phyloP scores from a whole-genome alignment of 2,113 vertebrate species.

The Platysteira castanea region DNA sequence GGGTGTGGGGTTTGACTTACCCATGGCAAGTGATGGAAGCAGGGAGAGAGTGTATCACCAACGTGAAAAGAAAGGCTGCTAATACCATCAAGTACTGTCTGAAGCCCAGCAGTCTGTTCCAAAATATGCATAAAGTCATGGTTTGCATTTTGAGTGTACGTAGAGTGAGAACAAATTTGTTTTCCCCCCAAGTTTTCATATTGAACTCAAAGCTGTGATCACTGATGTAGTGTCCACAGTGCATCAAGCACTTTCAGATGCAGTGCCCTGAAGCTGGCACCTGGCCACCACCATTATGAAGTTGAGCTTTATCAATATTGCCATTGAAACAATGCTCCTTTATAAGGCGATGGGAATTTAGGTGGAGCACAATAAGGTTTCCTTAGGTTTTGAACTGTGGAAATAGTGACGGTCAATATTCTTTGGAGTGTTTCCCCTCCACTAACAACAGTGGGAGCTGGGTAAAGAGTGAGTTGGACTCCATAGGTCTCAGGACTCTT shows the following conservation, averaged over 20 bases:
- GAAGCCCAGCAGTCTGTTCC: neutral
- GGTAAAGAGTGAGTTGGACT: neutral
- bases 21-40: neutral
- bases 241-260: neutral
- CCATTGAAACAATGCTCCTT: neutral
- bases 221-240: neutral
- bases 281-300: fast-evolving
- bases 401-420: neutral
- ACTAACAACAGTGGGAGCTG: neutral
- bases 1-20: neutral
- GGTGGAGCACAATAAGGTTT: neutral
- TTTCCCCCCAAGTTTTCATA: neutral
- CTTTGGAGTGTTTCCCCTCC: neutral
- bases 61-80: neutral
- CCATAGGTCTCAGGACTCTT: neutral
- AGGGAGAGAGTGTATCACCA: neutral
- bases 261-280: neutral
- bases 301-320: neutral
- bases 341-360: neutral
- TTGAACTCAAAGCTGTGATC: neutral
- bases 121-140: neutral
- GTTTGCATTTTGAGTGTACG: neutral
- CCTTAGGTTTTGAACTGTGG: neutral
- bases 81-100: neutral
- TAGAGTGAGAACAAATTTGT: neutral